phyloP scores from a whole-genome alignment of 2,888 invertebrate genomes.

The Volucella inflata region DNA sequence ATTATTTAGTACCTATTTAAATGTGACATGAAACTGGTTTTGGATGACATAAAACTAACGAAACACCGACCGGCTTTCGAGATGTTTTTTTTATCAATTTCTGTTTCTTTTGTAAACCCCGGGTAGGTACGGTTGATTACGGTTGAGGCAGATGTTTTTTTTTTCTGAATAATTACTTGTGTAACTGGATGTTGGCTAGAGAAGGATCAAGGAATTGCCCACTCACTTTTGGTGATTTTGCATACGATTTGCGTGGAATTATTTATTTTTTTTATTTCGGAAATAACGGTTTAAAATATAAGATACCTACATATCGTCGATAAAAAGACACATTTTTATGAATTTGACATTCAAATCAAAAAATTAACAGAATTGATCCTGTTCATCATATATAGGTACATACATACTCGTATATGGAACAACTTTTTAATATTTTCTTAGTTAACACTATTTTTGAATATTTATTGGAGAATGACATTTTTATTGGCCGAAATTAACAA shows the following conservation, averaged over 20 bases:
- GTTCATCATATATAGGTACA: not conserved
- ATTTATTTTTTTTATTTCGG: not conserved
- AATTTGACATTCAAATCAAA: constrained; percentile 32
- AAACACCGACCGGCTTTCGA: constrained; percentile 18
- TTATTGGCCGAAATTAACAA: too few relatives aligned
- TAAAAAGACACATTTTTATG: constrained; percentile 21
- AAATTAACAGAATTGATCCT: not conserved
- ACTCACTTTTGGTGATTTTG: not conserved
- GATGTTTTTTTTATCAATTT: not conserved
- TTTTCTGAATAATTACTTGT: constrained; percentile 1
- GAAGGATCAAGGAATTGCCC: constrained; percentile 33
- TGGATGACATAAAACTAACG: constrained; percentile 37
- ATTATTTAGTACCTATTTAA: not conserved
- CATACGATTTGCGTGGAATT: constrained; percentile 10
- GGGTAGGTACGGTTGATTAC: not conserved
- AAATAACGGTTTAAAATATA: constrained; percentile 8
- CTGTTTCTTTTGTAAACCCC: constrained; percentile 1
- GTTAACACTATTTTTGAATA: not conserved
- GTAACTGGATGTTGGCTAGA: constrained; percentile 2
- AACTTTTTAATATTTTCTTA: not conserved
- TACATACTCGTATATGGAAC: not conserved
- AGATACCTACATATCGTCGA: not conserved
- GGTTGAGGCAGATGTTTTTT: not conserved
- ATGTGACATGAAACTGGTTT: constrained; percentile 31
- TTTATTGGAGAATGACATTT: too few relatives aligned